Base-by-base conservation (phyloP, 2,888 invertebrate genomes). In the Pollenia angustigena region DNA sequence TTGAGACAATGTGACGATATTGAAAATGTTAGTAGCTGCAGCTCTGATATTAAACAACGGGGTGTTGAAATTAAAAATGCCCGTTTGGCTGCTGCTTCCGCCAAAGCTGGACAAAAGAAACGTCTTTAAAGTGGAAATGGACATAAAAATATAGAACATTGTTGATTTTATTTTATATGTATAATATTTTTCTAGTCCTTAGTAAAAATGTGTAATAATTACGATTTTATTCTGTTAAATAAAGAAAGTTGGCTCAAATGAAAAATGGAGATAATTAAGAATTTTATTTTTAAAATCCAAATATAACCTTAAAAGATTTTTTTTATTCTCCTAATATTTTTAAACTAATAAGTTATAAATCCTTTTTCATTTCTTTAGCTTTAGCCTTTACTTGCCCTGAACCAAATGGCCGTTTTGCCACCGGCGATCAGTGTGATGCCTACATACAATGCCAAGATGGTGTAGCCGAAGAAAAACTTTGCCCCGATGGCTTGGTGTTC, bases 401-500 rank as follows among this genome's bases (percentile, higher is more conserved):
- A 89, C 94, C 94, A 78, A 96, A 96, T 90, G 97, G 96, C 68
- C 94, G 96, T 42, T 96, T 95, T 90, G 95, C 96, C 0, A 94
- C 95, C 0, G 91, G 95, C 0, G 95, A 95, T 6, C 96, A 96
- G 91, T 97, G 97, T 90, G 97, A 97, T 90, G 95, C 95, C 90
- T 97, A 96, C 90, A 93, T 95, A 81, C 96, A 96, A 90, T 97
- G 96, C 90, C 92, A 94, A 88, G 91, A 97, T 88, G 97, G 97
- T 23, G 95, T 96, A 11, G 94, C 96, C 0, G 95, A 96, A 90
- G 95, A 96, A 90, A 97, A 97, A 90, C 93, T 96, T 3, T 98
- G 98, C 88, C 96, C 97, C 0, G 97, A 98, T 90, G 97, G 97
- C 40, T 94, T 97, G 46, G 94, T 96, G 0, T 97, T 96, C 94